Percentiles rank a stretch among this genome's conserved stretches.
phyloP scores from a whole-genome alignment of 2,888 invertebrate genomes.

The Microchrysa polita region DNA sequence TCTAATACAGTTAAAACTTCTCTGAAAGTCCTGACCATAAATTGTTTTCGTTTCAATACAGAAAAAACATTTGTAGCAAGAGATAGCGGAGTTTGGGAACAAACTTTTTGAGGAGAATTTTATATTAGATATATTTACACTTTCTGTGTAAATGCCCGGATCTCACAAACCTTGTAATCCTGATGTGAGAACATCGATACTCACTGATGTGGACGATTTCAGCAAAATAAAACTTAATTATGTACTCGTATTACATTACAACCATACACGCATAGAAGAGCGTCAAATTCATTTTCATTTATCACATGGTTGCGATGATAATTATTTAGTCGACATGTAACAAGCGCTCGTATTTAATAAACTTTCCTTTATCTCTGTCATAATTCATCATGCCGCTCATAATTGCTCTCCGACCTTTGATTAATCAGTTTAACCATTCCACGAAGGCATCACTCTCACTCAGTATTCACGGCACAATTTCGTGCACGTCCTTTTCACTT shows the following conservation, averaged over 20 bases:
- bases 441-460: background rate
- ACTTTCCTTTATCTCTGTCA: constrained; percentile 25
- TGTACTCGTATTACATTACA: background rate
- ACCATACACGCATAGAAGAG: background rate
- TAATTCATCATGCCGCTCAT: constrained; percentile 18
- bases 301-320: background rate
- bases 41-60: no score
- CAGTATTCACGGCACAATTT: background rate
- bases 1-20: no score
- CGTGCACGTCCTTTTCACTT: background rate
- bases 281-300: constrained; percentile 9
- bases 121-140: no score
- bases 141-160: no score
- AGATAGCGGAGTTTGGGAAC: no score
- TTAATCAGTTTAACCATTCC: constrained; percentile 6
- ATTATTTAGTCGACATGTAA: constrained; percentile 21
- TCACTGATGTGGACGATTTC: no score
- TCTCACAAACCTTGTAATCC: no score
- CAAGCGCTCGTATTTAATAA: constrained; percentile 15
- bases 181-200: no score
- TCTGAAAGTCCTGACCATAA: no score
- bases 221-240: background rate
- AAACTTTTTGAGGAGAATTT: no score
- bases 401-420: constrained; percentile 24
- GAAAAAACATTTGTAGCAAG: no score